These are phyloP conservation scores for Drosophila takahashii DNA, from an alignment of 1,140 invertebrate species.

Conservation along the genomic window DNA sequence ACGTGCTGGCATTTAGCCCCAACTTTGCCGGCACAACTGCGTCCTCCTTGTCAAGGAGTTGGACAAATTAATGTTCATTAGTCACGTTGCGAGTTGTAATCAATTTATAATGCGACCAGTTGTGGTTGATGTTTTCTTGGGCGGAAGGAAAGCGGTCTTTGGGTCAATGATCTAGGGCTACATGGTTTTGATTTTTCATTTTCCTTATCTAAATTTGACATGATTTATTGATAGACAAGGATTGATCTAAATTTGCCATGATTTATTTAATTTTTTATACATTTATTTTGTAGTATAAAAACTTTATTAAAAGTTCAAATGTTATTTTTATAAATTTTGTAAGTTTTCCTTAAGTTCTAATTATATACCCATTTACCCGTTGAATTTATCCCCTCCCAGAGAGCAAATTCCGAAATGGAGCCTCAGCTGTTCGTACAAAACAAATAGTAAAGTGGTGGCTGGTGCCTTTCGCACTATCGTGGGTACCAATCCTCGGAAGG, in stretches of 20 bases:
- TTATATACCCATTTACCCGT: neutral
- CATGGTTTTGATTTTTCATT: neutral
- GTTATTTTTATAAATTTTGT: neutral
- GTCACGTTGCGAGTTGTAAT: constrained; percentile 74
- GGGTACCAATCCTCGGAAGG: constrained; percentile 39
- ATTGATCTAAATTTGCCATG: no score
- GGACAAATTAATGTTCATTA: constrained; percentile 77
- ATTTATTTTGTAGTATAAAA: neutral
- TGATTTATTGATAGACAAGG: no score
- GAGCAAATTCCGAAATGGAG: constrained; percentile 34
- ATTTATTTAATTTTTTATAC: no score
- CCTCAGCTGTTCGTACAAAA: constrained; percentile 55
- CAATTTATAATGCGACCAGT: constrained; percentile 76
- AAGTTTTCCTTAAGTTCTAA: no score
- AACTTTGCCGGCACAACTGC: constrained; percentile 50
- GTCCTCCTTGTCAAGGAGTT: constrained; percentile 62
- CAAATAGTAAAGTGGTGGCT: constrained; percentile 38
- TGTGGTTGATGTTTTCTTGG: constrained; percentile 64
- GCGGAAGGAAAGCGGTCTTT: neutral
- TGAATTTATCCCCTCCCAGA: constrained; percentile 1
- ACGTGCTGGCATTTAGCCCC: constrained; percentile 67
- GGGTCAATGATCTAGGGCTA: constrained; percentile 20
- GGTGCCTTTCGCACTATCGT: constrained; percentile 45
- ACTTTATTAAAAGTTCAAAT: neutral
- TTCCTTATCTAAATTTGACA: neutral